phyloP scores from a whole-genome alignment of 1,140 invertebrate species.

The Asobara japonica region DNA sequence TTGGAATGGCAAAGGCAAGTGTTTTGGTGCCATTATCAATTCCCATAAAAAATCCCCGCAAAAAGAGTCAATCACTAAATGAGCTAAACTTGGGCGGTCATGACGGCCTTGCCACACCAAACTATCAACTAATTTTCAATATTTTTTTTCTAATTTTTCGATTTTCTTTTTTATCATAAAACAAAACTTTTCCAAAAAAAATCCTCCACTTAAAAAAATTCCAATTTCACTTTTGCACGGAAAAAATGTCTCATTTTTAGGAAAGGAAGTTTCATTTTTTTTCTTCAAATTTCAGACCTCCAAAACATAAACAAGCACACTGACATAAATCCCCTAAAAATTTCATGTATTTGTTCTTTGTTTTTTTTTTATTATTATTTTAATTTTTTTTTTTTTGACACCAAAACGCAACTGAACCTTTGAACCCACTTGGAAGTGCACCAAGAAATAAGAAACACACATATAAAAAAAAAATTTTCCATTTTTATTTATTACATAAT shows the following conservation, averaged over 20 bases:
- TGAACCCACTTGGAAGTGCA: constrained; percentile 67
- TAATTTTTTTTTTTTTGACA: constrained; percentile 61
- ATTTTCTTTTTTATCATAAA: no score
- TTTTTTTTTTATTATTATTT: constrained; percentile 25
- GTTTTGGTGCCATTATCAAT: constrained; percentile 74
- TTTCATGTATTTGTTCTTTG: no score
- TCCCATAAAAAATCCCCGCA: background rate
- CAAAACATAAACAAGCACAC: constrained; percentile 70
- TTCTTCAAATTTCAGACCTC: constrained; percentile 46
- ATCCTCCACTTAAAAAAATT: no score
- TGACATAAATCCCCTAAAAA: constrained; percentile 59
- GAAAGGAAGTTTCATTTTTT: no score
- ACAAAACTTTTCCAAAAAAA: no score
- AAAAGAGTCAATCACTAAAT: constrained; percentile 7
- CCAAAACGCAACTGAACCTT: constrained; percentile 73
- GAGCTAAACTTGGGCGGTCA: constrained; percentile 58
- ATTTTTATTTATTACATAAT: constrained; percentile 42
- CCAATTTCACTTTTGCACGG: no score
- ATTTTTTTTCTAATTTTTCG: no score
- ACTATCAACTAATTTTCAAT: no score
- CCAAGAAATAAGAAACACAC: constrained; percentile 69
- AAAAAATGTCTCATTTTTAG: no score
- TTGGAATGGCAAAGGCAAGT: constrained; percentile 73
- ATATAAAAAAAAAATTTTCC: constrained; percentile 39
- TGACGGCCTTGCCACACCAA: constrained; percentile 70